Evolutionary conservation across 2,888 invertebrate species (phyloP).

Genomic region (Agapetus fuscipes): DNA sequence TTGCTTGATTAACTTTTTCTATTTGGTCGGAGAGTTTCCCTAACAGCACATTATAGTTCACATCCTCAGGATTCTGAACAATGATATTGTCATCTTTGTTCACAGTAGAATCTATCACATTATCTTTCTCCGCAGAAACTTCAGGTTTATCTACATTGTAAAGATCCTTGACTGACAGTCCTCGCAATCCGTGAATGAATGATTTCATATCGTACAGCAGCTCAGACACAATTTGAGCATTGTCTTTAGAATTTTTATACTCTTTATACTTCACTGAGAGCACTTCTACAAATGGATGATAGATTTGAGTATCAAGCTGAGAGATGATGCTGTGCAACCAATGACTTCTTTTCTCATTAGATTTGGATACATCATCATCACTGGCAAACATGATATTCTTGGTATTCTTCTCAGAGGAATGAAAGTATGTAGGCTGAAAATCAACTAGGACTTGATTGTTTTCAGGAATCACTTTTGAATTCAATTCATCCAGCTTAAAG

Average conservation of each 20-base stretch:
- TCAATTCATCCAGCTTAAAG: not conserved
- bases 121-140: not conserved
- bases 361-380: not conserved
- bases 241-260: conserved; percentile 1
- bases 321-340: not conserved
- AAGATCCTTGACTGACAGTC: not conserved
- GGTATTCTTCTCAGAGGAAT: not conserved
- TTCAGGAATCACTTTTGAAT: not conserved
- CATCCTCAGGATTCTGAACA: not conserved
- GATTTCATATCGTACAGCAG: not conserved
- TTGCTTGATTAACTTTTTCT: not conserved
- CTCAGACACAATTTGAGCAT: not conserved
- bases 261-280: not conserved
- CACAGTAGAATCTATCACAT: not conserved
- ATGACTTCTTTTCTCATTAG: not conserved
- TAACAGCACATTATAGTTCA: not conserved
- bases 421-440: not conserved
- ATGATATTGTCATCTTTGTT: not conserved
- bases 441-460: conserved; percentile 1
- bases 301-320: not conserved
- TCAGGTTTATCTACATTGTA: not conserved
- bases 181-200: not conserved
- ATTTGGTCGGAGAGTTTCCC: not conserved
- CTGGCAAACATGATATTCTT: too few species aligned
- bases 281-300: not conserved